Evolutionary conservation across 2,113 vertebrate species (phyloP).

Genomic region (Spermophilus dauricus): DNA sequence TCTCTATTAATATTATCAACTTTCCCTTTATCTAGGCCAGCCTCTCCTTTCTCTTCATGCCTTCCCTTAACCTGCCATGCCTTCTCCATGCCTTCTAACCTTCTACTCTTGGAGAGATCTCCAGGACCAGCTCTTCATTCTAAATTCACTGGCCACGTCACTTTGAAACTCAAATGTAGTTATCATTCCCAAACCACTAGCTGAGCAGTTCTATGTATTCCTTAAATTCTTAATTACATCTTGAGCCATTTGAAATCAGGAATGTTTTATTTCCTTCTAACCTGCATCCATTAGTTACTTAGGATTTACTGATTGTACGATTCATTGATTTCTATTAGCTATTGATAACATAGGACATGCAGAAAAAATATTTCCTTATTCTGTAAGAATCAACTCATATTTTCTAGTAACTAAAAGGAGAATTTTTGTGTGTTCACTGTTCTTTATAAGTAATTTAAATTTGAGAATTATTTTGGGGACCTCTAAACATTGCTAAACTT

Average conservation of each 20-base stretch:
- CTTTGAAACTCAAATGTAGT: not conserved
- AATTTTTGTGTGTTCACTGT: not conserved
- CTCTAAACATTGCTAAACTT: not conserved
- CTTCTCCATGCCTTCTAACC: not conserved
- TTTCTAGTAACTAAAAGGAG: not conserved
- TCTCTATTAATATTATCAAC: not conserved
- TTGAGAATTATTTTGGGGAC: not conserved
- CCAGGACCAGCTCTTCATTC: not conserved
- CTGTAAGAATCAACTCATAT: not conserved
- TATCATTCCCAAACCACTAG: not conserved
- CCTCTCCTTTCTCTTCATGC: not conserved
- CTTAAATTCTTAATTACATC: not conserved
- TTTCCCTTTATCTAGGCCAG: not conserved
- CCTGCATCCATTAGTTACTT: not conserved
- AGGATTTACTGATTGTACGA: not conserved
- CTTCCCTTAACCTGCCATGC: not conserved
- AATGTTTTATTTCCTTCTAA: not conserved
- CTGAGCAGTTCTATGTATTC: not conserved
- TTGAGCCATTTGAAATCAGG: not conserved
- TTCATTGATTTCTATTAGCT: not conserved
- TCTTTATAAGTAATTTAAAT: not conserved
- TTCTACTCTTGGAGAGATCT: not conserved
- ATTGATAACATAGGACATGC: not conserved
- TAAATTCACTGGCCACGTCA: not conserved
- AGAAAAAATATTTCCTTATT: slow-evolving; percentile 13